These are phyloP conservation scores for Heliconius ethilla DNA, from an alignment of 2,888 invertebrate genomes.

Conservation along the genomic window DNA sequence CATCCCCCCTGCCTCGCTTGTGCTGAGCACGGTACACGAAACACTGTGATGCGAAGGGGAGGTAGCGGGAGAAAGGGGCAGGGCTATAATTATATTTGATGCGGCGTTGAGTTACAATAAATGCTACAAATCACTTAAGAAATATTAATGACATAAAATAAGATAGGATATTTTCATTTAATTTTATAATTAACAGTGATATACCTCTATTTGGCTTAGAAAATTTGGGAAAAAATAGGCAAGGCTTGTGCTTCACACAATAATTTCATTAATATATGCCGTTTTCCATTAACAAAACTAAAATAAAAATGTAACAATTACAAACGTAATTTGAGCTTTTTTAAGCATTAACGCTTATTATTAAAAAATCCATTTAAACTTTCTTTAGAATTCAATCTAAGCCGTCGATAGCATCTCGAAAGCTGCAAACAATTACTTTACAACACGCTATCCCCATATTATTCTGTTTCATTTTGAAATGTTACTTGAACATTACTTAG, in stretches of 20 bases:
- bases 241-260: too few relatives aligned
- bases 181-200: too few relatives aligned
- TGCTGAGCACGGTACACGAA: too few relatives aligned
- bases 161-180: too few relatives aligned
- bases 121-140: neutral
- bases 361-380: constrained; percentile 7
- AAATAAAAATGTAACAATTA: neutral
- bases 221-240: too few relatives aligned
- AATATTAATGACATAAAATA: too few relatives aligned
- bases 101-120: neutral
- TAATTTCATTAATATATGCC: too few relatives aligned
- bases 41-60: too few relatives aligned
- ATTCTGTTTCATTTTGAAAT: constrained; percentile 1
- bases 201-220: too few relatives aligned
- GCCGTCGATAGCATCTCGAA: constrained; percentile 14
- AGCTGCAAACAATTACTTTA: constrained; percentile 13
- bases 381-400: constrained; percentile 22
- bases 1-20: too few relatives aligned
- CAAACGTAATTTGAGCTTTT: neutral
- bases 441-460: constrained; percentile 21
- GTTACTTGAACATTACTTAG: neutral
- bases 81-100: neutral
- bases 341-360: neutral
- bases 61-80: too few relatives aligned
- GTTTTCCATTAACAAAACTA: neutral